A percentile compares a stretch with the other conserved stretches of the same genome.
These are phyloP conservation scores for Myotis davidii DNA, from an alignment of 2,113 vertebrate species.

Conservation along the genomic window DNA sequence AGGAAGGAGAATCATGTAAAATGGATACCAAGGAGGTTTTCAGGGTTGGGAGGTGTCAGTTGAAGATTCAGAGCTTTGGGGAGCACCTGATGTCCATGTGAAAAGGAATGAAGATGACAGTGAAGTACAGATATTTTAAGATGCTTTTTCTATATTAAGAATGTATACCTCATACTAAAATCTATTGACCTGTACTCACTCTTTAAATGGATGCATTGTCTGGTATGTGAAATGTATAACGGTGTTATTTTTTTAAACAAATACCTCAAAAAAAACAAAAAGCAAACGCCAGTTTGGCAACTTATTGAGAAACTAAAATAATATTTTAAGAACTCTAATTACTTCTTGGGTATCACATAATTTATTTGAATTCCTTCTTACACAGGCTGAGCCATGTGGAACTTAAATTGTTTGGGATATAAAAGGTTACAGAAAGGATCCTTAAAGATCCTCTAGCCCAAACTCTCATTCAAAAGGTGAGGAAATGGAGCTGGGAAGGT, in stretches of 20 bases:
- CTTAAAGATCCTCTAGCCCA: not conserved
- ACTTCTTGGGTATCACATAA: not conserved
- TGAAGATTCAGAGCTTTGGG: not conserved
- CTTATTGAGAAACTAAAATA: not conserved
- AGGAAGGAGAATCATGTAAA: not conserved
- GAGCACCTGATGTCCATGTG: not conserved
- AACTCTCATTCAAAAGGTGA: not conserved
- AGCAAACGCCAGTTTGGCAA: not conserved
- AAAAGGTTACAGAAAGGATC: not conserved
- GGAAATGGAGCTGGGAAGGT: not conserved
- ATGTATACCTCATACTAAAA: not conserved
- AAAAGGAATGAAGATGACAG: not conserved
- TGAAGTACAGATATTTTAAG: not conserved
- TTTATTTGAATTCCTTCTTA: constrained; percentile 26
- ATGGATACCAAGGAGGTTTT: not conserved
- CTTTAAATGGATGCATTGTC: not conserved
- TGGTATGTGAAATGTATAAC: not conserved
- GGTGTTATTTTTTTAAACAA: not conserved
- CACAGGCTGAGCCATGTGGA: not conserved
- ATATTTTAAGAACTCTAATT: not conserved
- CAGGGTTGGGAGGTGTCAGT: no score
- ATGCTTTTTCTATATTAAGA: not conserved
- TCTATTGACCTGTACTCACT: not conserved
- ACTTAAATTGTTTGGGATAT: not conserved
- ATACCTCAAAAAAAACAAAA: not conserved